Evolutionary conservation across 37 sponge, comb jelly and placozoan species (phyloP).

Genomic region (Cladorhizidae sp.): DNA sequence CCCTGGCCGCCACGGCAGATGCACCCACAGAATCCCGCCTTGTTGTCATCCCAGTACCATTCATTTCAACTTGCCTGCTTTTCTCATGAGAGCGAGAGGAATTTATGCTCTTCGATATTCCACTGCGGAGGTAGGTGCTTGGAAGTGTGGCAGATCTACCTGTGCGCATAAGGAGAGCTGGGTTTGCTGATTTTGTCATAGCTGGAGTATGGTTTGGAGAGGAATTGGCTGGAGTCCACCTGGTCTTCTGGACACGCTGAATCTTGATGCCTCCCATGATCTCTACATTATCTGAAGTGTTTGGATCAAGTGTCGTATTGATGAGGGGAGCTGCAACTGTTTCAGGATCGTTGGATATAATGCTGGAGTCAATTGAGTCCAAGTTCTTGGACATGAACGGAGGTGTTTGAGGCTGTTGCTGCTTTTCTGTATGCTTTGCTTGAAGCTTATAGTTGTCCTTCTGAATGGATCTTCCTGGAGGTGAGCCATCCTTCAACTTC

Average conservation of each 20-base stretch:
- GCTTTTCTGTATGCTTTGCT: no score
- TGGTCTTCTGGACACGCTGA: conserved; percentile 32
- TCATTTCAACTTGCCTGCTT: not conserved
- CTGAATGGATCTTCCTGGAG: not conserved
- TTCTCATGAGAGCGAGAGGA: not conserved
- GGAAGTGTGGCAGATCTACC: not conserved
- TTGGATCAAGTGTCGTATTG: no score
- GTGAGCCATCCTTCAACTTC: not conserved
- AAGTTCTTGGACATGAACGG: no score
- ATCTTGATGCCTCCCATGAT: conserved; percentile 37
- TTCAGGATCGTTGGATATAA: not conserved
- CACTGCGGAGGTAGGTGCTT: not conserved
- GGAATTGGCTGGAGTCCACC: conserved; percentile 51
- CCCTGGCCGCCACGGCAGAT: not conserved
- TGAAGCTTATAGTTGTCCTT: no score
- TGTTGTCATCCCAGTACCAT: no score
- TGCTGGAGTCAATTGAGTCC: no score
- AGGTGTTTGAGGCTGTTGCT: no score
- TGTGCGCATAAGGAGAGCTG: not conserved
- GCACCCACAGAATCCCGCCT: no score
- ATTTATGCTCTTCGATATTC: not conserved
- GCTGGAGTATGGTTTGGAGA: not conserved
- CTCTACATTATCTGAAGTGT: conserved; percentile 6
- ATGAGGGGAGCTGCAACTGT: no score
- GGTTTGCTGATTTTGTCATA: not conserved